Evolutionary conservation across 2,888 invertebrate species (phyloP).

Genomic region (Lymantria monacha): DNA sequence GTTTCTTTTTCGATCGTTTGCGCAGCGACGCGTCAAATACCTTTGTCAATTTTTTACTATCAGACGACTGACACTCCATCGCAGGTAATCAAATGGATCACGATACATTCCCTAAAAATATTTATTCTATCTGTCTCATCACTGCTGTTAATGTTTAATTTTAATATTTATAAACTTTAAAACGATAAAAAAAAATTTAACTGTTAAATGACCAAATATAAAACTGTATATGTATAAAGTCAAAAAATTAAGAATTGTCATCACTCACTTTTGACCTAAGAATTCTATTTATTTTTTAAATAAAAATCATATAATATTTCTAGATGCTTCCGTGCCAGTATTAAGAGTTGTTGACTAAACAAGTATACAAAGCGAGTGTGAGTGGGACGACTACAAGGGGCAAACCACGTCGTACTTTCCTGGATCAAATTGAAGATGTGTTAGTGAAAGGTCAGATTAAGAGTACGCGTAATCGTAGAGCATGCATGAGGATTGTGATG

Average conservation of each 20-base stretch:
- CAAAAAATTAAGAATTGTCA: conserved; percentile 9
- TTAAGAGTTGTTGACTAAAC: too few relatives aligned
- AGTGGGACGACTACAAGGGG: too few relatives aligned
- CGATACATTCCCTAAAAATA: conserved; percentile 46
- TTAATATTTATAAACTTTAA: conserved; percentile 30
- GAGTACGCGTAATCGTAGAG: too few relatives aligned
- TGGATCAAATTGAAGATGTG: too few relatives aligned
- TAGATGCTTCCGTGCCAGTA: conserved; percentile 36
- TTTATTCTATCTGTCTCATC: conserved; percentile 43
- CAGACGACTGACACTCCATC: conserved; percentile 71
- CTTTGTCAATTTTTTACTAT: conserved; percentile 72
- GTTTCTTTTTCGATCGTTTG: conserved; percentile 55
- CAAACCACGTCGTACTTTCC: too few relatives aligned
- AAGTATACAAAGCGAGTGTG: too few relatives aligned
- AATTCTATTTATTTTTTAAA: conserved; percentile 31
- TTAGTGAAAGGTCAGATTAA: too few relatives aligned
- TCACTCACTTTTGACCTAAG: conserved; percentile 47
- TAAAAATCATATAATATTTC: not conserved
- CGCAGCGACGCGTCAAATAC: conserved; percentile 67
- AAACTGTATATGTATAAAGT: conserved; percentile 43
- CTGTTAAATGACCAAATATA: conserved; percentile 53
- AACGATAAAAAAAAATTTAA: conserved; percentile 45
- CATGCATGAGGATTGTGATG: too few relatives aligned
- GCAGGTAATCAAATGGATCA: conserved; percentile 48
- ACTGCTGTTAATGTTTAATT: conserved; percentile 32